Evolutionary conservation across 2,888 invertebrate genomes (phyloP).

Genomic region (Lysandra coridon): DNA sequence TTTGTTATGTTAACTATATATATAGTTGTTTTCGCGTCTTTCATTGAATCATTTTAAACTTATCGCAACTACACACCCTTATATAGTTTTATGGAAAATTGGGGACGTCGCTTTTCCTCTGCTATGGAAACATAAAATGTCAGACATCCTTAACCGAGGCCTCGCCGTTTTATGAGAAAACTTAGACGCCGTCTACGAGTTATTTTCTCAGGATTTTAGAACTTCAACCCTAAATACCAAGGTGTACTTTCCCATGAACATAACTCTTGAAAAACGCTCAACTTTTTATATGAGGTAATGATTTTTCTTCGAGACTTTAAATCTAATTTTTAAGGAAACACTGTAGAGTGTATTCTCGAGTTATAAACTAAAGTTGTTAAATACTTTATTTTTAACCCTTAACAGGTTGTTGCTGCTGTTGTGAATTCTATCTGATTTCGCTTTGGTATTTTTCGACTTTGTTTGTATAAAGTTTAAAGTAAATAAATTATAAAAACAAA

Average conservation of each 20-base stretch:
- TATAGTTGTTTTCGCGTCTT: no score
- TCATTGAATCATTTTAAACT: no score
- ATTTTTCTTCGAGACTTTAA: conserved; percentile 8
- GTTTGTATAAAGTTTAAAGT: no score
- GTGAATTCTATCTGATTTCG: no score
- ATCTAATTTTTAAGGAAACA: not conserved
- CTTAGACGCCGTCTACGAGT: conserved; percentile 43
- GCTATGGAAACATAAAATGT: conserved; percentile 36
- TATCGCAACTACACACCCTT: not conserved
- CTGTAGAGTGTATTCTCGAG: not conserved
- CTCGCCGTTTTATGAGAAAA: conserved; percentile 59
- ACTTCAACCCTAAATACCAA: not conserved
- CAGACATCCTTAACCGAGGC: conserved; percentile 39
- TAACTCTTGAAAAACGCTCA: not conserved
- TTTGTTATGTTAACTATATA: no score
- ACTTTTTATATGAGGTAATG: conserved; percentile 6
- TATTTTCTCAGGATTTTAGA: conserved; percentile 4
- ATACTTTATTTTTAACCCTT: no score
- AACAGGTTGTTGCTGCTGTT: no score
- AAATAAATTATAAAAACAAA: no score
- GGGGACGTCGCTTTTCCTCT: not conserved
- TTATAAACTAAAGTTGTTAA: no score
- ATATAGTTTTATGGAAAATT: not conserved
- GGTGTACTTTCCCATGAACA: not conserved
- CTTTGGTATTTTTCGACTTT: no score